Conservation (phyloP, 2,797 vertebrate species). For the Petrocephalus sullivani region DNA sequence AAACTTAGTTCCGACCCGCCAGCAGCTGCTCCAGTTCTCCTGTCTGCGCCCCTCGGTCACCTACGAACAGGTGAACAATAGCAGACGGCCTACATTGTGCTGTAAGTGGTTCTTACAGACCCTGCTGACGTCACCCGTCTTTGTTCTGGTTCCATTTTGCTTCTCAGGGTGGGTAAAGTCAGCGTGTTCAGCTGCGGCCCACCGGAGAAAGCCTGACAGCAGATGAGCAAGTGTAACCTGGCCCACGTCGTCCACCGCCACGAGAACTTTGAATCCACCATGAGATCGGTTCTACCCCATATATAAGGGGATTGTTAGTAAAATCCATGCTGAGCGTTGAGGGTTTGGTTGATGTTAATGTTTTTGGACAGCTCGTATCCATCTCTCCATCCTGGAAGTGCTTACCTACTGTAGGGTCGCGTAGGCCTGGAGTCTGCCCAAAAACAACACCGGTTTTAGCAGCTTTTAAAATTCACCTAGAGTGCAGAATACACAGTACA, state of each 20-base stretch:
- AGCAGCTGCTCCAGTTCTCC: background rate
- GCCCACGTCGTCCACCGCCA: constrained; percentile 87
- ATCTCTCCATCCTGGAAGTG: background rate
- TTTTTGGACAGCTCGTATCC: background rate
- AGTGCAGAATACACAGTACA: background rate
- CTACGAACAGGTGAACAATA: background rate
- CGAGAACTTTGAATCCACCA: constrained; percentile 78
- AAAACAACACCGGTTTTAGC: background rate
- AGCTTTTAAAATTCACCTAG: constrained; percentile 1
- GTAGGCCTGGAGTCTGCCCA: background rate
- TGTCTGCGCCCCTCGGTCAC: background rate
- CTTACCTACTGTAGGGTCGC: background rate
- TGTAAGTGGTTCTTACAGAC: background rate
- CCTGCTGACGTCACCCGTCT: background rate
- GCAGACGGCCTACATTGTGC: background rate
- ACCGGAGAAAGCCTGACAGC: constrained; percentile 86
- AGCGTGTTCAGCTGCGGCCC: constrained; percentile 97
- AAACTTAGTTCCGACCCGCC: background rate
- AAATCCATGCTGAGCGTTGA: background rate
- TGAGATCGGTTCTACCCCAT: background rate
- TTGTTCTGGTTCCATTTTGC: background rate
- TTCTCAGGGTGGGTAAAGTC: constrained; percentile 78
- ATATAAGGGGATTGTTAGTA: background rate
- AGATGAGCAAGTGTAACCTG: constrained; percentile 82
- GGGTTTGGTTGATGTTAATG: background rate